These are phyloP conservation scores for Erythrocercus mccallii DNA, from an alignment of 2,113 vertebrate genomes.

Conservation along the genomic window DNA sequence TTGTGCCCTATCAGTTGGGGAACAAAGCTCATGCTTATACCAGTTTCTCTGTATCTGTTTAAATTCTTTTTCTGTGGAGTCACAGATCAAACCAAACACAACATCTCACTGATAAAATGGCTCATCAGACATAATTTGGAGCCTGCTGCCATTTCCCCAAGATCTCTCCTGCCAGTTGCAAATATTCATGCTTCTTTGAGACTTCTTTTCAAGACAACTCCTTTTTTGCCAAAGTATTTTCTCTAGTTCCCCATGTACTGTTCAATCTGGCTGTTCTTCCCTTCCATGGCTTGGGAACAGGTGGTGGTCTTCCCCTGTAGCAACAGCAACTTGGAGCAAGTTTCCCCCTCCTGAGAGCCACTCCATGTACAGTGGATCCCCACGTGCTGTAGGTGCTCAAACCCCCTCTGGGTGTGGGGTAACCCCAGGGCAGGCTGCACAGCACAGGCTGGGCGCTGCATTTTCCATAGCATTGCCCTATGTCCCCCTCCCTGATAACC, in stretches of 20 bases:
- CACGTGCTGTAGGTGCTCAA: neutral
- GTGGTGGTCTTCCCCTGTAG: neutral
- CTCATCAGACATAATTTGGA: neutral
- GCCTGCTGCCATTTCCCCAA: neutral
- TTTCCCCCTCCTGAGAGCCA: rapidly evolving
- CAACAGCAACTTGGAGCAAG: rapidly evolving
- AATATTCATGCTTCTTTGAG: neutral
- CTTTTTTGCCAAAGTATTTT: neutral
- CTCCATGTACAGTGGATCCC: neutral
- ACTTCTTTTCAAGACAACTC: neutral
- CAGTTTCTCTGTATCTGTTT: neutral
- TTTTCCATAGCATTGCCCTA: too few species aligned
- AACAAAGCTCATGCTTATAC: neutral
- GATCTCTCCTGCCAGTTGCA: neutral
- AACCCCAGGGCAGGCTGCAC: neutral
- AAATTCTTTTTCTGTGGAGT: neutral
- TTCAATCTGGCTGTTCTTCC: neutral
- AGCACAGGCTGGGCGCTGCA: neutral
- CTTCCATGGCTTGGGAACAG: neutral
- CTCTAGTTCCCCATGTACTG: neutral
- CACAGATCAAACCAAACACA: neutral
- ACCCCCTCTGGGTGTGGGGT: neutral
- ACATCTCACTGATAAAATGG: neutral
- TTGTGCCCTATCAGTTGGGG: rapidly evolving
- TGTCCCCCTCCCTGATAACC: neutral